Conservation (phyloP, 2,113 vertebrate genomes). For the Pionites leucogaster region DNA sequence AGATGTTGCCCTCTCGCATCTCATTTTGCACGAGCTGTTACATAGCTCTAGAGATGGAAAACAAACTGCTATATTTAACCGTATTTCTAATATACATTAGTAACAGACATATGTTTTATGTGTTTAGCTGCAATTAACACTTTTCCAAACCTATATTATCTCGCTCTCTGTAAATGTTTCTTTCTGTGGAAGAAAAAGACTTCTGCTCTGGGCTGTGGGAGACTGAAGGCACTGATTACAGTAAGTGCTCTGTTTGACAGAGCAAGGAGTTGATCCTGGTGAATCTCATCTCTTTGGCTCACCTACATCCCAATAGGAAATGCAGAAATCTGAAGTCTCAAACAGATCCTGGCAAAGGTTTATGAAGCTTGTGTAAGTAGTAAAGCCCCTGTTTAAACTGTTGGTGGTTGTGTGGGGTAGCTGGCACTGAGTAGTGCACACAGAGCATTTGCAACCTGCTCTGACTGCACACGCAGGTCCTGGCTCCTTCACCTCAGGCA, state of each 20-base stretch:
- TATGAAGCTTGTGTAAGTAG: neutral
- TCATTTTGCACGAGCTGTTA: neutral
- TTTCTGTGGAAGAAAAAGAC: neutral
- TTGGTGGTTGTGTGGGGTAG: neutral
- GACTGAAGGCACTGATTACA: rapidly evolving
- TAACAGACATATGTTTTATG: constrained; percentile 11
- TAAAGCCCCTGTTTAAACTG: neutral
- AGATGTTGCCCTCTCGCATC: neutral
- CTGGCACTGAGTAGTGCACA: neutral
- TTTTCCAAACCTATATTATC: neutral
- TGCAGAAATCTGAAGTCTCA: neutral
- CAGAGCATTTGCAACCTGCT: neutral
- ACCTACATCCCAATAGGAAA: neutral
- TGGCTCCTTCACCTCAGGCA: neutral
- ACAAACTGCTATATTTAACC: constrained; percentile 17
- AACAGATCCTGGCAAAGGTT: neutral
- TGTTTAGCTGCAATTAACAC: constrained; percentile 24
- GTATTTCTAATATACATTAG: neutral
- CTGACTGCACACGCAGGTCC: neutral
- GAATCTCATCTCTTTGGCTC: neutral
- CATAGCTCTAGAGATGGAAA: neutral
- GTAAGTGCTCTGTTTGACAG: neutral
- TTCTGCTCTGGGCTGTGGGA: neutral
- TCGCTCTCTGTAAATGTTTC: neutral
- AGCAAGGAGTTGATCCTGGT: neutral